Percentiles rank a stretch among this genome's conserved stretches.
These are phyloP conservation scores for Polypedilum pembai DNA, from an alignment of 1,140 invertebrate genomes.

Conservation along the genomic window DNA sequence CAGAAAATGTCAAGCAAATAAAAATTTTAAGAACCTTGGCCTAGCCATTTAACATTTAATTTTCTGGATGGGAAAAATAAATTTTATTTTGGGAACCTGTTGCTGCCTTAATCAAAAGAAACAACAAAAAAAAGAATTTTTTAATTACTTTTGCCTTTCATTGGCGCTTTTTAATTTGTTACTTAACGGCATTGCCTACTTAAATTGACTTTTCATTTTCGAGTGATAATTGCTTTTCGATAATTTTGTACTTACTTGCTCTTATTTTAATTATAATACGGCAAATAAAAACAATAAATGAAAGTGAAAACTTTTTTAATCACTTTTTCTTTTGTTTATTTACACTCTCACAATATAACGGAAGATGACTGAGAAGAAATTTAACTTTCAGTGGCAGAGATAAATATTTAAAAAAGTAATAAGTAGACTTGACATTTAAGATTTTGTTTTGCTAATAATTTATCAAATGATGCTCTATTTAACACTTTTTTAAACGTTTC, in stretches of 20 bases:
- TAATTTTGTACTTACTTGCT: not conserved
- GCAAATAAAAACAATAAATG: not conserved
- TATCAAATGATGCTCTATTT: not conserved
- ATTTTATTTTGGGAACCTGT: not conserved
- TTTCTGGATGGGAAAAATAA: not conserved
- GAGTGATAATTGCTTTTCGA: constrained; percentile 26
- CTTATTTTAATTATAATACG: not conserved
- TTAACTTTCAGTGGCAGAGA: not conserved
- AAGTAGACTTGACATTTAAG: not conserved
- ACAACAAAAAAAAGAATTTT: not conserved
- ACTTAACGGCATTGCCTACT: not conserved
- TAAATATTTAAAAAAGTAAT: constrained; percentile 5
- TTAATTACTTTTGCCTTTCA: not conserved
- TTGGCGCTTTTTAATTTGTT: not conserved
- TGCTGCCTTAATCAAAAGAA: not conserved
- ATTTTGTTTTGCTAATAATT: not conserved
- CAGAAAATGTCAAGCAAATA: not conserved
- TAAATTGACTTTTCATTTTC: not conserved
- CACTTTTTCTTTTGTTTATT: constrained; percentile 25
- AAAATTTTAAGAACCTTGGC: not conserved
- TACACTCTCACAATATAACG: not conserved
- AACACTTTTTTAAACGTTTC: not conserved
- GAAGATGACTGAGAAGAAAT: not conserved
- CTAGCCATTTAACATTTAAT: constrained; percentile 13
- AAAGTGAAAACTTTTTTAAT: constrained; percentile 23